These are phyloP conservation scores for Abrostola tripartita DNA, from an alignment of 2,888 invertebrate genomes.

Conservation along the genomic window DNA sequence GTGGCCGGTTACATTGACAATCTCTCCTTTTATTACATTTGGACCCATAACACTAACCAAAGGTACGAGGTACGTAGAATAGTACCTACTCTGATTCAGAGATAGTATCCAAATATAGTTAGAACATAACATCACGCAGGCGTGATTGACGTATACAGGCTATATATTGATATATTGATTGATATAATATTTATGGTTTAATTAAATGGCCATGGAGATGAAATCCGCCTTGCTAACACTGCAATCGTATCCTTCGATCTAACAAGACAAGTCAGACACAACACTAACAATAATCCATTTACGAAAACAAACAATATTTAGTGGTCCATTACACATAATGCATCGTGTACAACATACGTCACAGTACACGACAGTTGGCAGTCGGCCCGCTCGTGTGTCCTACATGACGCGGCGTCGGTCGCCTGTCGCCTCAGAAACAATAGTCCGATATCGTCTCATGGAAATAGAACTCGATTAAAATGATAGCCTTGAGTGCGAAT, in stretches of 20 bases:
- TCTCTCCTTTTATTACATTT: no score
- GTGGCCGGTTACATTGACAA: no score
- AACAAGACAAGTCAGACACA: slow-evolving; percentile 6
- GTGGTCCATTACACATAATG: slow-evolving; percentile 43
- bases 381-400: slow-evolving; percentile 38
- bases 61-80: no score
- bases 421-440: slow-evolving; percentile 34
- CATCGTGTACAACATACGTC: slow-evolving; percentile 39
- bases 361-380: slow-evolving; percentile 43
- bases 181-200: no score
- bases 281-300: slow-evolving; percentile 35
- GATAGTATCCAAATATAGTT: no score
- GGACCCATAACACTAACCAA: no score
- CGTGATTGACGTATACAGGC: no score
- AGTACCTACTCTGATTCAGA: no score
- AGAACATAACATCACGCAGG: no score
- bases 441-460: slow-evolving; percentile 26
- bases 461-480: slow-evolving; percentile 48
- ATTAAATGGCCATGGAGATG: no score
- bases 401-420: slow-evolving; percentile 47
- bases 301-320: slow-evolving; percentile 37
- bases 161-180: no score
- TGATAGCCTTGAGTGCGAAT: slow-evolving; percentile 38
- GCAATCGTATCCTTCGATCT: neutral
- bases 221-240: no score